A percentile compares a stretch with the other conserved stretches of the same genome.
phyloP scores from a whole-genome alignment of 2,113 vertebrate genomes.

The Dromiciops gliroides region DNA sequence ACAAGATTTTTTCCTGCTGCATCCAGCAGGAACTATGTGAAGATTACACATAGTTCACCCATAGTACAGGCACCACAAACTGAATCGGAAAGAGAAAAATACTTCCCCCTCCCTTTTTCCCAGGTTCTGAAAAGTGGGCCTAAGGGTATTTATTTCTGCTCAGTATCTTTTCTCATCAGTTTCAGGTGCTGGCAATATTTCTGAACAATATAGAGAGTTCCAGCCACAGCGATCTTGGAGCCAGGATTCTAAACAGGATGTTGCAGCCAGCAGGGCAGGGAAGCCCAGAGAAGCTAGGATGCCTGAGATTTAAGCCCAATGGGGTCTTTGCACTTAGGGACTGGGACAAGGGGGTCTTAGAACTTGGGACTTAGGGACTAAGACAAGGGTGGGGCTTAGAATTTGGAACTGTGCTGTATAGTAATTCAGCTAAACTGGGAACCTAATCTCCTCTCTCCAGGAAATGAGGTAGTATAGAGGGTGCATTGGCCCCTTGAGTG shows the following conservation, averaged over 20 bases:
- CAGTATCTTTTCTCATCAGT: not conserved
- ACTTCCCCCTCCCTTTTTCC: not conserved
- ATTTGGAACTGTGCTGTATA: not conserved
- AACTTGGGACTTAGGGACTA: not conserved
- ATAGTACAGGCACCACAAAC: not conserved
- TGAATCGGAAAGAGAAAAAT: fast-evolving
- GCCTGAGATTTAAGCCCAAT: not conserved
- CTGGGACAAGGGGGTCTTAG: too few species aligned
- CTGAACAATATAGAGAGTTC: not conserved
- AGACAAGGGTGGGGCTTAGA: too few species aligned
- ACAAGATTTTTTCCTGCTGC: not conserved
- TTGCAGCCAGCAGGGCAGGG: not conserved
- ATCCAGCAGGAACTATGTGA: not conserved
- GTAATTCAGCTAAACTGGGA: not conserved
- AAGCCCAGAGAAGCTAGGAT: not conserved
- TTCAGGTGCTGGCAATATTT: not conserved
- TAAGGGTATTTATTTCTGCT: not conserved
- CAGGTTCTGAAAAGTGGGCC: not conserved
- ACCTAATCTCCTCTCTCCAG: not conserved
- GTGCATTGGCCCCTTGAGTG: not conserved
- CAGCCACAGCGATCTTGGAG: not conserved
- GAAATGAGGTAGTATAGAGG: not conserved
- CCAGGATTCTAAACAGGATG: not conserved
- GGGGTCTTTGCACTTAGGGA: not conserved
- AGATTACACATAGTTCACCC: not conserved